Evolutionary conservation across 1,140 invertebrate genomes (phyloP).

Genomic region (Cepaea nemoralis): DNA sequence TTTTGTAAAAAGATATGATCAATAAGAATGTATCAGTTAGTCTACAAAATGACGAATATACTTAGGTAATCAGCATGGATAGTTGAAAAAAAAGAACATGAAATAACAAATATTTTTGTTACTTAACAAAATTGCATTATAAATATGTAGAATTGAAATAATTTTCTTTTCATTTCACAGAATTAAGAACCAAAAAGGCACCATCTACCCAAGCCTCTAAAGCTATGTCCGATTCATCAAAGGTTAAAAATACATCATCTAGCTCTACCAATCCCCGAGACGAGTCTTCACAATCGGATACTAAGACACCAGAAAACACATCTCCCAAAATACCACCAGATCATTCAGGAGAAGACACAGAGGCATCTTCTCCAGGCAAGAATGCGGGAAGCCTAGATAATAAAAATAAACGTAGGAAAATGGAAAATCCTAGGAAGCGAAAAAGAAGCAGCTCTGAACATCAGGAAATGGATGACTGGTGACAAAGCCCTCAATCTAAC

Average conservation of each 20-base stretch:
- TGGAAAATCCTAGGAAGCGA: constrained; percentile 66
- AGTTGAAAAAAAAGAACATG: no score
- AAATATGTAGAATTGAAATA: no score
- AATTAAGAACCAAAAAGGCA: constrained; percentile 6
- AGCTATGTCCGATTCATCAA: background rate
- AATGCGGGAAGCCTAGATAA: background rate
- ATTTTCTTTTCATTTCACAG: background rate
- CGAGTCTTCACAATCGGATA: background rate
- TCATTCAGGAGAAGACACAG: constrained; percentile 51
- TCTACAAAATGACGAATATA: no score
- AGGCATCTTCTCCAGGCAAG: constrained; percentile 62
- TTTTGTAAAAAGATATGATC: no score
- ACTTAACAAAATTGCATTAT: no score
- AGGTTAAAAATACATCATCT: background rate
- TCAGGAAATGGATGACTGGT: background rate
- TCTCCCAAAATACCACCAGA: background rate
- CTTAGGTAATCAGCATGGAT: no score
- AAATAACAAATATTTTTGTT: no score
- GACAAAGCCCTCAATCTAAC: constrained; percentile 12
- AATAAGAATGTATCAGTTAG: no score
- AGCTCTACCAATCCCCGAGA: background rate
- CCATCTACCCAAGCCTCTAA: background rate
- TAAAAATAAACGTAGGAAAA: constrained; percentile 67
- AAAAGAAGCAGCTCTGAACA: constrained; percentile 46
- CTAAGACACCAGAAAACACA: background rate